Conservation (phyloP, 2,888 invertebrate genomes). For the Agrochola macilenta region DNA sequence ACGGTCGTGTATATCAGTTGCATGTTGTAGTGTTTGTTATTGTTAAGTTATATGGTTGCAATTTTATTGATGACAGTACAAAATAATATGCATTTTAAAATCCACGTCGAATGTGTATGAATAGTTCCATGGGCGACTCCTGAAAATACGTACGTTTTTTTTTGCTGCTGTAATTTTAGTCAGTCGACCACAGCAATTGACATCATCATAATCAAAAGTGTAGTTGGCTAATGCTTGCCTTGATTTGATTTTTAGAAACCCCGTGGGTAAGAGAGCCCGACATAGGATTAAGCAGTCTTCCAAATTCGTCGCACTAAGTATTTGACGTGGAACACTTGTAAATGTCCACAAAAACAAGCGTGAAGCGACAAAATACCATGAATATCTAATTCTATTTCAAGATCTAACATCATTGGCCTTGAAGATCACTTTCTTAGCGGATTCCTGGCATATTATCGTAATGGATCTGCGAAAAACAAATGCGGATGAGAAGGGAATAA, state of each 20-base stretch:
- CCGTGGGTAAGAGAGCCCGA: background rate
- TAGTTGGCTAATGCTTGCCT: background rate
- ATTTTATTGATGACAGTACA: background rate
- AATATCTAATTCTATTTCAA: slow-evolving; percentile 23
- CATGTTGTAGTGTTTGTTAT: background rate
- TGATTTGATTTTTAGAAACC: background rate
- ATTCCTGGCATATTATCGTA: slow-evolving; percentile 37
- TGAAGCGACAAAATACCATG: slow-evolving; percentile 13
- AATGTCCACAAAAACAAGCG: slow-evolving; percentile 23
- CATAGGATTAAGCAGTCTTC: background rate
- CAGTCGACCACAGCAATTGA: background rate
- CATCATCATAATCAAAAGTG: background rate
- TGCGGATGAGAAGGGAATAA: slow-evolving; percentile 27
- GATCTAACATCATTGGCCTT: slow-evolving; percentile 44
- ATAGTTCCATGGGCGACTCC: background rate
- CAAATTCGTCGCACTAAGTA: background rate
- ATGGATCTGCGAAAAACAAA: slow-evolving; percentile 41
- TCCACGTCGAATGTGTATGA: background rate
- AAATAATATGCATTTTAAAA: background rate
- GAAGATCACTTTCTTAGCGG: slow-evolving; percentile 34
- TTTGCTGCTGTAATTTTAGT: background rate
- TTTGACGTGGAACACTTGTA: background rate
- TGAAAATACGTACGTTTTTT: background rate
- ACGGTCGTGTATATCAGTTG: background rate
- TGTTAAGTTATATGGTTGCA: background rate